Evolutionary conservation across 2,113 vertebrate genomes (phyloP), one percentile per base, ranked within the genome.

Genomic region (Tricholaema leucomelas): DNA sequence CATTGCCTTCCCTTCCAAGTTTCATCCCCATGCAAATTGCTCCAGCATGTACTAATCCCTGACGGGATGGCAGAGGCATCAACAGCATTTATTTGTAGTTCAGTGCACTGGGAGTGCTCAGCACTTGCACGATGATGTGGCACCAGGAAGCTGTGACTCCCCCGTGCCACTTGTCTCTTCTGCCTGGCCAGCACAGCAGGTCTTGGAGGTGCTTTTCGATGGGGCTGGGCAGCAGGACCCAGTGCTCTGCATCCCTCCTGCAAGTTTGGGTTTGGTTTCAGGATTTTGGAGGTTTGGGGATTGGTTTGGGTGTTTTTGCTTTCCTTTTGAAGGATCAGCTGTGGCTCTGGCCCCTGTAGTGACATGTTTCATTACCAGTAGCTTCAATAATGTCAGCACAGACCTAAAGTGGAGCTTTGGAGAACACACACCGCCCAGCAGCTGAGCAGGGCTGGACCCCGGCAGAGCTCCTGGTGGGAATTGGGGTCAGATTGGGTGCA

Each of bases 11-110:
- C 59, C 85, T 92, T 94, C 93, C 93, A 94, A 96, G 93, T 88
- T 77, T 88, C 76, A 83, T 91, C 85, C 90, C 77, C 88, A 78
- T 85, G 93, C 85, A 94, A 94, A 94, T 95, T 95, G 84, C 78
- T 95, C 92, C 93, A 90, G 91, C 92, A 88, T 94, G 96, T 92
- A 58, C 92, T 92, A 92, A 89, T 91, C 87, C 94, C 91, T 85
- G 93, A 63, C 12, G 30, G 91, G 84, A 61, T 52, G 81, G 94
- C 78, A 87, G 81, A 95, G 71, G 86, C 92, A 92, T 72, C 77
- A 55, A 30, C 88, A 92, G 81, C 46, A 5, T 93, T 95, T 81
- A n/a, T 82, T 90, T 70, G 88, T 33, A 21, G 42, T 28, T 84
- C 33, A 4, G 30, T 73, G 92, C 63, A 9, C 88, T 16, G 83